A percentile compares a stretch with the other conserved stretches of the same genome.
phyloP scores from a whole-genome alignment of 2,113 vertebrate genomes.

The Rafetus swinhoei region DNA sequence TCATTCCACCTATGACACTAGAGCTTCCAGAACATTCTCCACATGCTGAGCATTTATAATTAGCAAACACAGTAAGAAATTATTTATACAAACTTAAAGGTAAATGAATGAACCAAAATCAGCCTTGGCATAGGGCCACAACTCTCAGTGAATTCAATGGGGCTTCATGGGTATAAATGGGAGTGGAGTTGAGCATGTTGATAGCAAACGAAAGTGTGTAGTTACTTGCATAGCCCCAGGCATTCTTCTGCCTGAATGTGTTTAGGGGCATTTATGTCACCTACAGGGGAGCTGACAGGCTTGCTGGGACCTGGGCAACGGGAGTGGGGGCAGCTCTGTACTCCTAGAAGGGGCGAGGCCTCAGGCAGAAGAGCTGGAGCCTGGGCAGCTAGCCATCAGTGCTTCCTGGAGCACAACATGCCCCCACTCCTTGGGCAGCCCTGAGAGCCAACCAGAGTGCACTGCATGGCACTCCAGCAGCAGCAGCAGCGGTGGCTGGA shows the following conservation, averaged over 20 bases:
- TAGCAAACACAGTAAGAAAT: not conserved
- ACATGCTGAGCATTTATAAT: not conserved
- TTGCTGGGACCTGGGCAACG: too few relatives aligned
- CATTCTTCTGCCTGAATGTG: not conserved
- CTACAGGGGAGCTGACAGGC: too few relatives aligned
- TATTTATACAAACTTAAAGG: not conserved
- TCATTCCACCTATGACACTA: not conserved
- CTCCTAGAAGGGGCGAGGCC: too few relatives aligned
- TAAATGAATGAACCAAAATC: not conserved
- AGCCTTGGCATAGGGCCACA: not conserved
- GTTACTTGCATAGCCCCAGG: not conserved
- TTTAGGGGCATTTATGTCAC: not conserved
- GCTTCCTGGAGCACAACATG: too few relatives aligned
- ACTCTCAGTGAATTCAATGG: not conserved
- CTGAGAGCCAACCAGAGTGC: too few relatives aligned
- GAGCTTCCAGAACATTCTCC: not conserved
- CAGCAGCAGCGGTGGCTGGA: too few relatives aligned
- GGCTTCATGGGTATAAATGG: fast-evolving
- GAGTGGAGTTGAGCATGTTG: not conserved
- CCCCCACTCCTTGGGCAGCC: too few relatives aligned
- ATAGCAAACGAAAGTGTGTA: not conserved
- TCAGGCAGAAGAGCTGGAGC: too few relatives aligned
- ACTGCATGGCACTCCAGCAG: too few relatives aligned
- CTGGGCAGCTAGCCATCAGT: too few relatives aligned
- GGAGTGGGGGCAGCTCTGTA: too few relatives aligned